These are phyloP conservation scores for Lepilemur ruficaudatus DNA, from an alignment of 2,797 vertebrate species.

Conservation along the genomic window DNA sequence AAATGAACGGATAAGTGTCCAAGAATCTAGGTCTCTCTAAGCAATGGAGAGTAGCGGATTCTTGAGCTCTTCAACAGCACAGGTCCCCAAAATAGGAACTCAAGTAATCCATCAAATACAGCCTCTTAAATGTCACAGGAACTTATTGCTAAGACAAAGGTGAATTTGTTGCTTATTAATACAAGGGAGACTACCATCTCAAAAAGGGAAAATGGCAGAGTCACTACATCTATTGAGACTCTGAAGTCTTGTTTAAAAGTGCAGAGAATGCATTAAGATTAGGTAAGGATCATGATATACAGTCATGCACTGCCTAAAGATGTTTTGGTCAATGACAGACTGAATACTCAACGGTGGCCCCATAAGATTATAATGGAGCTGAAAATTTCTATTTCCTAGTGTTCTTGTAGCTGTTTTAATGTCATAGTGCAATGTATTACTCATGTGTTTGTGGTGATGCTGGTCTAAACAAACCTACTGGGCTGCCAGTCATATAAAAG, in stretches of 20 bases:
- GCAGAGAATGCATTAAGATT: not conserved
- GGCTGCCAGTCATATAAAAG: not conserved
- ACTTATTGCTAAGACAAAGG: not conserved
- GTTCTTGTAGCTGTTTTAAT: not conserved
- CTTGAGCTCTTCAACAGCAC: not conserved
- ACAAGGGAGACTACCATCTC: not conserved
- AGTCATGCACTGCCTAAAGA: not conserved
- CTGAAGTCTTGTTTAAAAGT: not conserved
- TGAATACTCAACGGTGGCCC: not conserved
- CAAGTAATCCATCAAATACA: not conserved
- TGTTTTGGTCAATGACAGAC: not conserved
- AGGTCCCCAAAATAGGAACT: not conserved
- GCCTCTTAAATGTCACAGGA: not conserved
- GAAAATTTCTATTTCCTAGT: not conserved
- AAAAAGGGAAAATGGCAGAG: not conserved
- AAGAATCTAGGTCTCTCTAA: constrained; percentile 39
- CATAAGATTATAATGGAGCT: not conserved
- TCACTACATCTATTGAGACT: not conserved
- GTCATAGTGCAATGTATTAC: not conserved
- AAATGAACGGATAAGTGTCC: not conserved
- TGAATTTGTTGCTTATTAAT: not conserved
- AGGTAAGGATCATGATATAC: not conserved
- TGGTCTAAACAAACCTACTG: not conserved
- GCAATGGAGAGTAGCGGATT: not conserved
- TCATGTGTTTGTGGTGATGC: not conserved